Base-by-base conservation (phyloP, 2,888 invertebrate genomes). In the Epinotia ramella region DNA sequence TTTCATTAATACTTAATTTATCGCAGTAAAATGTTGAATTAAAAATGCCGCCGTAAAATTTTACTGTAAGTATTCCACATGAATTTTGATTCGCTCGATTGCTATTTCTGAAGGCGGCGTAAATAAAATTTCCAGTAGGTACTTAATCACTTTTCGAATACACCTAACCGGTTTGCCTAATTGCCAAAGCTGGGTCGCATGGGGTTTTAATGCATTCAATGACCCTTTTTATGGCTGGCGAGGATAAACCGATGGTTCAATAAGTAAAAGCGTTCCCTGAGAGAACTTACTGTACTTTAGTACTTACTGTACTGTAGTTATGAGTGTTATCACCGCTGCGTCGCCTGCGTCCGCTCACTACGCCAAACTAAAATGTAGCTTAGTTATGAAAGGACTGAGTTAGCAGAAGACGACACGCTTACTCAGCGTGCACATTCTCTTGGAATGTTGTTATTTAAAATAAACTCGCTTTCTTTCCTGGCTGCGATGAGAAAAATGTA, bases 201-300 rank as follows among this genome's bases (percentile, higher is more conserved):
- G 28, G 57, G n/a, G 24, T 57, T 73, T 11, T 73, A 73, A 64
- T 65, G 65, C 57, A 60, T 20, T 53, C 24, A 62, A 46, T 67
- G 59, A 56, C 44, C 73, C 67, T 67, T 67, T 73, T 59, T 62
- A 73, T 28, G 62, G 73, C 53, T 60, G 40, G 66, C 66, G 20
- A 60, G 60, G 73, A 53, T 73, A 62, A 73, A 73, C 60, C 53
- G 60, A 49, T 66, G 53, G 62, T 53, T 53, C 60, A 67, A 68
- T 67, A 67, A 63, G 53, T 53, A 28, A 56, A 56, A 28, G 20
- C 20, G 40, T 20, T 67, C 40, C 56, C 40, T 53, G 24, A 16
- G 49, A 62, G 44, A 40, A 40, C 18, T 73, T 73, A 73, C 60
- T 62, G 62, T 67, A 20, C 40, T n/a, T 18, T 24, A 67, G 60